A percentile compares a stretch with the other conserved stretches of the same genome.
Evolutionary conservation across 1,140 invertebrate species (phyloP).

Genomic region (Platyura marginata): DNA sequence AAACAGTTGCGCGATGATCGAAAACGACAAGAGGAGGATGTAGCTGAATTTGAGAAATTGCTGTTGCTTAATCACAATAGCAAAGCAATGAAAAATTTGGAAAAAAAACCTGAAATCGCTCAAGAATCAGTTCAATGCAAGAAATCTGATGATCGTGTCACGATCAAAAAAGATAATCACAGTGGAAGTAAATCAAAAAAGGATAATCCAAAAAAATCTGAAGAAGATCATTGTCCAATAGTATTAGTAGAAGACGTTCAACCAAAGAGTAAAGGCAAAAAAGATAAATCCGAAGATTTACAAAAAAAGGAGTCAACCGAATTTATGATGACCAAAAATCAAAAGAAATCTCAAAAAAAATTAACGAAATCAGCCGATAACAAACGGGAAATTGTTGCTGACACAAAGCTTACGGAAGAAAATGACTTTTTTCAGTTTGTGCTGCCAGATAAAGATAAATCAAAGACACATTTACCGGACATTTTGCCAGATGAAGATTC

Average conservation of each 20-base stretch:
- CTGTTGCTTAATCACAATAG: slow-evolving; percentile 10
- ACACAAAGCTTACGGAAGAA: too few species aligned
- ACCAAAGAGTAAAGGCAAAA: too few species aligned
- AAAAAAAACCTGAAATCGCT: slow-evolving; percentile 3
- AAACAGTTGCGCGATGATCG: slow-evolving; percentile 19
- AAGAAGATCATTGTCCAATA: neutral
- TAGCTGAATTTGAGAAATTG: slow-evolving; percentile 29
- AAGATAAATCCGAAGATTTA: too few species aligned
- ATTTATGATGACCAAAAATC: too few species aligned
- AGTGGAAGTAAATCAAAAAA: neutral
- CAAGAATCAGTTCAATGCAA: too few species aligned
- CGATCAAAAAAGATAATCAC: neutral
- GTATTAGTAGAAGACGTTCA: too few species aligned
- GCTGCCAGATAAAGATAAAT: slow-evolving; percentile 10
- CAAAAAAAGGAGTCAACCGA: too few species aligned
- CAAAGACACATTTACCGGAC: slow-evolving; percentile 1
- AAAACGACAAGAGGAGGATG: slow-evolving; percentile 21
- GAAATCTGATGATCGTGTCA: too few species aligned
- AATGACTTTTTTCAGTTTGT: slow-evolving; percentile 7
- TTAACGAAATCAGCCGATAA: too few species aligned
- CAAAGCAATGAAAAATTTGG: neutral
- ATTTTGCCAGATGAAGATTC: slow-evolving; percentile 8
- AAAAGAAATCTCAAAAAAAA: too few species aligned
- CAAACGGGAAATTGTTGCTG: too few species aligned
- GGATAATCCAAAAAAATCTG: neutral